A percentile compares a stretch with the other conserved stretches of the same genome.
These are phyloP conservation scores for Ramphastos sulfuratus DNA, from an alignment of 2,113 vertebrate species.

Conservation along the genomic window DNA sequence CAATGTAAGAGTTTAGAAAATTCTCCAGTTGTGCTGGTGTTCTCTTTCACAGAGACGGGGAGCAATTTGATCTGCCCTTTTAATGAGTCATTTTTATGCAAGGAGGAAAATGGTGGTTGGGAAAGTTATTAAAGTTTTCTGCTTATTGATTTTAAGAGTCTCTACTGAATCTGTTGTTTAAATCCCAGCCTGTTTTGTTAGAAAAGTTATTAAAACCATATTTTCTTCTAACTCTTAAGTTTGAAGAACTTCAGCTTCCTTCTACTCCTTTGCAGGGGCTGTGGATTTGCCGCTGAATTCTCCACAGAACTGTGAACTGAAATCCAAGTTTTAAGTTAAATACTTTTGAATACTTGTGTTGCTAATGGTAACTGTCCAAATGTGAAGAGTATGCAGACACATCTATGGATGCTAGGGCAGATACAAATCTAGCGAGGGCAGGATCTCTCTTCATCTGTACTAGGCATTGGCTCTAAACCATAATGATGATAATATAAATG, in stretches of 20 bases:
- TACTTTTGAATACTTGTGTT: not conserved
- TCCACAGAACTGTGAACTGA: not conserved
- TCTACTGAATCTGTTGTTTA: conserved; percentile 3
- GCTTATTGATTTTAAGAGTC: conserved; percentile 32
- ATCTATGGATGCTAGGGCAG: not conserved
- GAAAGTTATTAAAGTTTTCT: conserved; percentile 27
- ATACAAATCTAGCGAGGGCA: not conserved
- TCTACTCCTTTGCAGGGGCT: not conserved
- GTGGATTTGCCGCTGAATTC: not conserved
- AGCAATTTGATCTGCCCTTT: conserved; percentile 32
- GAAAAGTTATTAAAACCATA: not conserved
- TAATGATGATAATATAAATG: not conserved
- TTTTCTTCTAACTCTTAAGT: not conserved
- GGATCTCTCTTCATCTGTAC: not conserved
- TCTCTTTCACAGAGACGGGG: conserved; percentile 6
- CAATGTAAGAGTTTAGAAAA: not conserved
- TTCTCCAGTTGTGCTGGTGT: conserved; percentile 8
- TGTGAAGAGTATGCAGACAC: not conserved
- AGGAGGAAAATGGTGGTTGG: conserved; percentile 24
- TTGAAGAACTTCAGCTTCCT: not conserved
- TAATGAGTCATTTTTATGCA: conserved; percentile 35
- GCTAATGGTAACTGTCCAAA: not conserved
- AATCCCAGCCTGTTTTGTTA: not conserved
- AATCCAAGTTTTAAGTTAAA: not conserved
- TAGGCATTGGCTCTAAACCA: not conserved